phyloP scores from a whole-genome alignment of 2,113 vertebrate species.

The Ceratotherium simum region DNA sequence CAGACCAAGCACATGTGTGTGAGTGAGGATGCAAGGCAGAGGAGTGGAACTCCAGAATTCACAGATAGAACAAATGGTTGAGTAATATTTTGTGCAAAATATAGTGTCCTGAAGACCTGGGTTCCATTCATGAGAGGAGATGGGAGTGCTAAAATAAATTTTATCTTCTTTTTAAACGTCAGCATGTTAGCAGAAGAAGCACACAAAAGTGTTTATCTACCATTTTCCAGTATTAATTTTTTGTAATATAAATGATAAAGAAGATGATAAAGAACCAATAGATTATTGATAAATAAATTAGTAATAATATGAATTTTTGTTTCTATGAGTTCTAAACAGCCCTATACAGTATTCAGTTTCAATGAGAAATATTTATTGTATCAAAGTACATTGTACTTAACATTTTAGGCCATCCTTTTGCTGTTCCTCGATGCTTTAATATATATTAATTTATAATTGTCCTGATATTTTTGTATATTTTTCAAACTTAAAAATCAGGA shows the following conservation, averaged over 20 bases:
- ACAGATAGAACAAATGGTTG: conserved; percentile 51
- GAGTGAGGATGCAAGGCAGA: conserved; percentile 74
- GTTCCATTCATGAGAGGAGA: conserved; percentile 76
- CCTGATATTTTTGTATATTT: conserved; percentile 98
- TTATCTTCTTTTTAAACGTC: conserved; percentile 82
- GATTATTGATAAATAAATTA: conserved; percentile 93
- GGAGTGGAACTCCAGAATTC: conserved; percentile 66
- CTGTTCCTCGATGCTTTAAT: conserved; percentile 98
- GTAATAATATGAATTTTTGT: conserved; percentile 92
- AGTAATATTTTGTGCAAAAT: conserved; percentile 61
- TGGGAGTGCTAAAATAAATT: conserved; percentile 79
- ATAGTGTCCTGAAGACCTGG: conserved; percentile 71
- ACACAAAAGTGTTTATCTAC: conserved; percentile 90
- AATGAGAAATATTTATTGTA: conserved; percentile 99
- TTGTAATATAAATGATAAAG: conserved; percentile 92
- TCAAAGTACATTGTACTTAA: conserved; percentile 97
- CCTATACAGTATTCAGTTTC: conserved; percentile 93
- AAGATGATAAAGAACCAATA: conserved; percentile 89
- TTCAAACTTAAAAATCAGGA: conserved; percentile 90
- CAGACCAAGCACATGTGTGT: conserved; percentile 64
- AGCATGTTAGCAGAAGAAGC: conserved; percentile 88
- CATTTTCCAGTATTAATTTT: conserved; percentile 94
- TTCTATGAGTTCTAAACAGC: conserved; percentile 90
- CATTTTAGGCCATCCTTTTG: conserved; percentile 94
- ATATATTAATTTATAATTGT: conserved; percentile 99